Evolutionary conservation across 1,140 invertebrate species (phyloP), one percentile per base, ranked within the genome.

Genomic region (Listronotus bonariensis): DNA sequence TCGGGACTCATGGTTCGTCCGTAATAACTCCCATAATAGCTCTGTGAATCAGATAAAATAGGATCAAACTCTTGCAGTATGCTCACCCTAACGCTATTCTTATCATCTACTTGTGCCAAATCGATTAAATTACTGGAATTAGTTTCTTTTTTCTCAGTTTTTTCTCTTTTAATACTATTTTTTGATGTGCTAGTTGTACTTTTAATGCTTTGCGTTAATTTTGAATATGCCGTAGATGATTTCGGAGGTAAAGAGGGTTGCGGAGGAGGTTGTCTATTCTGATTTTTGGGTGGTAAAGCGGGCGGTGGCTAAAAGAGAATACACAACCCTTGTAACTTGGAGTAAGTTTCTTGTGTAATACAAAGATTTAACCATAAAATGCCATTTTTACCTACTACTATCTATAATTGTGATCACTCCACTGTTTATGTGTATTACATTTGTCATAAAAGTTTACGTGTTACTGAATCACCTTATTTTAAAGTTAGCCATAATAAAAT

Each of bases 1-100:
- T 77, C 77, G 10, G 77, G 76, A 68, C 76, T 78, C 36, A 71
- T 71, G 17, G 75, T 73, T 48, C 74, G 67, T 6, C 68, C 52
- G n/a, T 61, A 65, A 26, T 40, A 59, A 36, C 68, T 58, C 40
- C 63, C 67, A 61, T 82, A 79, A 72, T 78, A 82, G 76, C 83
- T 72, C 89, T 81, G 83, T 66, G 91, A 82, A 66, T 66, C 64
- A 66, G 64, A 66, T 55, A 66, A 66, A 76, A 94, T 82, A 64
- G 90, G 91, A 84, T 93, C 90, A 79, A 93, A 92, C 55, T 89
- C 89, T 79, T 92, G 90, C 70, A 93, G 78, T 65, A 93, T 89
- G 78, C 89, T 91, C 61, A 90, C 89, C 77, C 89, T 82, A 65
- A 88, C 86, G 72, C 85, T 84, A 77, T 84, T 83, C 53, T 82